Evolutionary conservation across 2,113 vertebrate species (phyloP).

Genomic region (Capra hircus): DNA sequence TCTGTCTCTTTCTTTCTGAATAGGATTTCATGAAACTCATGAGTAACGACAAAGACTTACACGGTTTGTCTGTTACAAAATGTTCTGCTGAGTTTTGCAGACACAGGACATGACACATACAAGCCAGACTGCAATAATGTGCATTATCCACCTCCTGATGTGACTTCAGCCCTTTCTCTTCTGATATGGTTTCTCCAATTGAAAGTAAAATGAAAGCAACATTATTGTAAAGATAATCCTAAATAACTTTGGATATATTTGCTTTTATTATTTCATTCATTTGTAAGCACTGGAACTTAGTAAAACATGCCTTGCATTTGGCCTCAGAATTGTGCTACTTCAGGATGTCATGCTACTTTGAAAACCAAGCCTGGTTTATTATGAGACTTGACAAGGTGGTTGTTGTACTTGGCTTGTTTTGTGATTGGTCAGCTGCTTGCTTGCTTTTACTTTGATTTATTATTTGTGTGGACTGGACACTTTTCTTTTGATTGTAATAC

Average conservation of each 20-base stretch:
- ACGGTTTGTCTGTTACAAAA: not conserved
- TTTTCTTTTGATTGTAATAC: not conserved
- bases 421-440: not conserved
- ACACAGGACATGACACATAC: not conserved
- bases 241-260: not conserved
- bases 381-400: not conserved
- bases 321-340: not conserved
- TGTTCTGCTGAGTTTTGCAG: not conserved
- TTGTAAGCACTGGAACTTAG: not conserved
- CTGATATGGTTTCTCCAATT: not conserved
- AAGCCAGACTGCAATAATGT: not conserved
- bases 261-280: not conserved
- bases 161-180: not conserved
- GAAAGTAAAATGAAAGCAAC: not conserved
- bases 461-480: not conserved
- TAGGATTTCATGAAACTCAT: not conserved
- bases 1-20: not conserved
- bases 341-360: not conserved
- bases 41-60: not conserved
- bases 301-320: not conserved
- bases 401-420: not conserved
- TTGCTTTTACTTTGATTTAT: not conserved
- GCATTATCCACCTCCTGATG: not conserved
- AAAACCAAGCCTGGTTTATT: not conserved
- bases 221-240: not conserved